Evolutionary conservation across 2,113 vertebrate genomes (phyloP), one percentile per base, ranked within the genome.

Genomic region (Gavia stellata): DNA sequence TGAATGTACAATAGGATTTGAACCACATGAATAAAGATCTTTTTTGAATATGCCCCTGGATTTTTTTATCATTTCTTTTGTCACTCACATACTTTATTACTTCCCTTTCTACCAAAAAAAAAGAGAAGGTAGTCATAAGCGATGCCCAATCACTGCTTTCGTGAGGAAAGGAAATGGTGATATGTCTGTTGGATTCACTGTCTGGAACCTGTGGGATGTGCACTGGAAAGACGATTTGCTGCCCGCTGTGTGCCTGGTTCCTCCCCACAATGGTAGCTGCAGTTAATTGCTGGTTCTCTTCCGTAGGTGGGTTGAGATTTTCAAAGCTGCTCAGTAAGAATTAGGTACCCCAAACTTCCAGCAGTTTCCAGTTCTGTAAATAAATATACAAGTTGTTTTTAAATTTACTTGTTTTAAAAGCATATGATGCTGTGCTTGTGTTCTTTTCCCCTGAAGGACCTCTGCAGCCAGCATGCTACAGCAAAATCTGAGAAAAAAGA

Each of bases 401-500:
- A 72, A 89, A 72, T 84, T 28, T 83, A 52, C 66, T 90, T 74
- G 18, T 78, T 86, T 85, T 65, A 68, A 80, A 81, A 87, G 24
- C 4, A 14, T 36, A 29, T 71, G 38, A 44, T 63, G 83, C 23
- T 55, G n/a, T 75, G n/a, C 55, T 86, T 95, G 15, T 77, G 50
- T 82, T 90, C 44, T 93, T 84, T 89, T 26, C 28, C 61, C 65
- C 73, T 1, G 17, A 80, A 92, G 74, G 55, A 78, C 38, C 26
- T 92, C 50, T 70, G 67, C 63, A 86, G 42, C 42, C 82, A 90
- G 42, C 47, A 59, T 17, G 52, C 75, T 89, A 66, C 73, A 56
- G 70, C 18, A 94, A 95, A 91, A 68, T 79, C 73, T 68, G 84
- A 86, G 91, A 65, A 91, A 86, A 87, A 91, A 80, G n/a, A 72